These are phyloP conservation scores for Bedellia somnulentella DNA, from an alignment of 2,888 invertebrate genomes.

Conservation along the genomic window DNA sequence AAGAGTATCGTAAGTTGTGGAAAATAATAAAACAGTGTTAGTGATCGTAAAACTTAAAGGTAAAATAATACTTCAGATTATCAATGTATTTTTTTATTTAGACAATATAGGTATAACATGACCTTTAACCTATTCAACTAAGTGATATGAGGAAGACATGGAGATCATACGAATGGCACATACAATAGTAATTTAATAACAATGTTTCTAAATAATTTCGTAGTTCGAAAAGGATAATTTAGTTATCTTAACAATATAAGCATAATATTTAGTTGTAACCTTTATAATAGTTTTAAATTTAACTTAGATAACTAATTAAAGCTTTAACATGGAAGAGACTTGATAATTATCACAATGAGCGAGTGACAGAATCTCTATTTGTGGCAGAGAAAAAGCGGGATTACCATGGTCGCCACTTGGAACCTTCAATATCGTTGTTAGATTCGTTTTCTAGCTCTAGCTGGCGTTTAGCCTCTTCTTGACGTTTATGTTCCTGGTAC, in stretches of 20 bases:
- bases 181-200: no score
- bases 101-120: no score
- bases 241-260: no score
- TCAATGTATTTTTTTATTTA: no score
- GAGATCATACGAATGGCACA: not conserved
- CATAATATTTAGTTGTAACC: not conserved
- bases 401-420: conserved; percentile 53
- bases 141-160: not conserved
- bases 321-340: conserved; percentile 53
- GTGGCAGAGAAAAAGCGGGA: no score
- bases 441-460: conserved; percentile 17
- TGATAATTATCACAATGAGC: conserved; percentile 43
- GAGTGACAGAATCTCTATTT: conserved; percentile 7
- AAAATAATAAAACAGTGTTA: no score
- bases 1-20: no score
- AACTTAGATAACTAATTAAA: conserved; percentile 53
- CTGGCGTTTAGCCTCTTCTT: conserved; percentile 46
- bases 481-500: conserved; percentile 56
- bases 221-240: no score
- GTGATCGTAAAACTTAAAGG: no score
- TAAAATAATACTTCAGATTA: no score
- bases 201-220: no score
- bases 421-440: conserved; percentile 28
- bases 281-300: conserved; percentile 12
- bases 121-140: no score